phyloP scores from a whole-genome alignment of 2,797 vertebrate species.

The Falco columbarius region DNA sequence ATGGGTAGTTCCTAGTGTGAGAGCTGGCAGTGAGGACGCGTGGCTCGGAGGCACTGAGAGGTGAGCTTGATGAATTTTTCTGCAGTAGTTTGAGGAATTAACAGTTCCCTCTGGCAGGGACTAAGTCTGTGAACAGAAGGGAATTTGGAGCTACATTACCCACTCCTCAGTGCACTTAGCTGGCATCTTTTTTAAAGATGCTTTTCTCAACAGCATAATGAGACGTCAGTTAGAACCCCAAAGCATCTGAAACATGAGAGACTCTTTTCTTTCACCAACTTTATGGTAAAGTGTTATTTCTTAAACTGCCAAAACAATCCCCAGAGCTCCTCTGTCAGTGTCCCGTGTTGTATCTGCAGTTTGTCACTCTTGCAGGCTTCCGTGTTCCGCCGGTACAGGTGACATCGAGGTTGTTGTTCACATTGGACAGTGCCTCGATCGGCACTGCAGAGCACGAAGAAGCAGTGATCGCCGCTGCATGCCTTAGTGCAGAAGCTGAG shows the following conservation, averaged over 20 bases:
- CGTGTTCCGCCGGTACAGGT: background rate
- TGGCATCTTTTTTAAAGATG: background rate
- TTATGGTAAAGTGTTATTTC: background rate
- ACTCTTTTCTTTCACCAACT: background rate
- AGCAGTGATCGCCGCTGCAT: background rate
- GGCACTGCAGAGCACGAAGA: background rate
- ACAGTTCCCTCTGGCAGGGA: background rate
- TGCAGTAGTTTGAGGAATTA: background rate
- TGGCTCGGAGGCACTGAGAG: background rate
- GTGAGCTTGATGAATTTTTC: background rate
- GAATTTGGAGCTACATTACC: background rate
- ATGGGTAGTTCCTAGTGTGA: background rate
- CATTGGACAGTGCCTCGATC: background rate
- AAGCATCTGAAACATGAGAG: background rate
- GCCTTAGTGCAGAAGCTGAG: background rate
- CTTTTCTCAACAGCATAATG: background rate
- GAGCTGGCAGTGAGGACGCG: background rate
- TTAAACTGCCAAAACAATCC: background rate
- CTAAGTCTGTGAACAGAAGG: background rate
- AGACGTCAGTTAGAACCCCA: background rate
- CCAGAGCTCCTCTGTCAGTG: background rate
- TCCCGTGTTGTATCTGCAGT: background rate
- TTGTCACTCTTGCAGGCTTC: background rate
- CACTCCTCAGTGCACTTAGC: background rate
- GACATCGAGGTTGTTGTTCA: background rate